Base-by-base conservation (phyloP, 2,888 invertebrate genomes). In the Penaeus monodon region DNA sequence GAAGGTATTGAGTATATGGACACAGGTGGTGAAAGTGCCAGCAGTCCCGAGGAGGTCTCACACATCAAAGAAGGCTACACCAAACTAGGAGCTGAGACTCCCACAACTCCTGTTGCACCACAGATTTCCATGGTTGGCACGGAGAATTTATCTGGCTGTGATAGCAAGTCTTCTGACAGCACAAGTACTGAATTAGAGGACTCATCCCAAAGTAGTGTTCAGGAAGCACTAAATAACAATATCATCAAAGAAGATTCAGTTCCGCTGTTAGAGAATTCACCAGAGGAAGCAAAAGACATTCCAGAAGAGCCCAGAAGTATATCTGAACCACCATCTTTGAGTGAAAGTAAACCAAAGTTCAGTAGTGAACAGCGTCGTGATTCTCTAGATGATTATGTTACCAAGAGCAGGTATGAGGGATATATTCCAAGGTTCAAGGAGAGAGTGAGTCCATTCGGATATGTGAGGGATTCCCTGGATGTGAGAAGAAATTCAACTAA, bases 361-460 rank as follows among this genome's bases (percentile, higher is more conserved):
- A 87, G 83, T 57, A 83, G 86, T 22, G 86, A 87, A 38, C 76
- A 64, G 64, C 82, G 86, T 44, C 78, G 82, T 65, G 86, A 86
- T 27, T 88, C 88, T 17, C 44, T 84, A n/a, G 86, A 84, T 76
- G 88, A 88, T 33, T 83, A 66, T 38, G 70, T 83, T 8, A 81
- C 88, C 8, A 79, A 85, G 24, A 77, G 80, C 29, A 77, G 88
- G 20, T 89, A 89, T 63, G 89, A 89, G 66, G 89, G 88, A 22
- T 88, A 86, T 77, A 89, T 89, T 78, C 89, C 89, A 14, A 76
- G 89, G 29, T 89, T 89, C 66, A 89, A 87, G 49, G 86, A 85
- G 57, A 78, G 88, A 44, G 83, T 88, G 77, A 87, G 84, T 49
- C 88, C 89, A 17, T 87, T 89, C 73, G 84, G 84, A 22, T 88